A percentile compares a stretch with the other conserved stretches of the same genome.
phyloP scores from a whole-genome alignment of 2,888 invertebrate species.

The Eupithecia exiguata region DNA sequence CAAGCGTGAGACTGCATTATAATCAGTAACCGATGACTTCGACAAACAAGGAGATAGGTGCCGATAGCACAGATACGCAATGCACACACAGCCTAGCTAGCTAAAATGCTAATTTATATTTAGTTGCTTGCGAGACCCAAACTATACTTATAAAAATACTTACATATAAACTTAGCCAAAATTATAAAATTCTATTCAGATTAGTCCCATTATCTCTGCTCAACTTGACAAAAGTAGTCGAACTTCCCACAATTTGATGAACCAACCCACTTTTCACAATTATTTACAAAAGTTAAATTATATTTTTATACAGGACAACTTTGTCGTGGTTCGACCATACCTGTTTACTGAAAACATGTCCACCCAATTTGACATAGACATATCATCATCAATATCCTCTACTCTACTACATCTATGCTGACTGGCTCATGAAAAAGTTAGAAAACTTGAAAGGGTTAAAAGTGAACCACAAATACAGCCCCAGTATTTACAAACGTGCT shows the following conservation, averaged over 20 bases:
- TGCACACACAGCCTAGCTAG: background rate
- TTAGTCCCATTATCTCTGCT: background rate
- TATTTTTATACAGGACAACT: background rate
- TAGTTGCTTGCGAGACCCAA: background rate
- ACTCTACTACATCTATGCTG: background rate
- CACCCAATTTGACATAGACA: background rate
- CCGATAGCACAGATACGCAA: slow-evolving; percentile 16
- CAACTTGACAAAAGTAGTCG: background rate
- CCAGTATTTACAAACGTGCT: background rate
- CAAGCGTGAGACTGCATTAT: slow-evolving; percentile 75
- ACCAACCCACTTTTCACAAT: background rate
- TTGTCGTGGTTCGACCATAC: background rate
- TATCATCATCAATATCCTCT: background rate
- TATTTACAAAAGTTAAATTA: background rate
- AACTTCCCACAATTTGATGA: background rate
- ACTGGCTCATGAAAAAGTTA: background rate
- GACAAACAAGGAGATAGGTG: slow-evolving; percentile 14
- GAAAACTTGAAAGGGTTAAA: background rate
- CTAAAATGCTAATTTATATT: background rate
- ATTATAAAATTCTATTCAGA: background rate
- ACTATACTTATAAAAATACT: background rate
- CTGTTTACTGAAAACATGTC: background rate
- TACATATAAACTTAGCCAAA: too few species aligned
- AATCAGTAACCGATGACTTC: slow-evolving; percentile 47
- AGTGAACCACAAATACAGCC: background rate